Evolutionary conservation across 2,888 invertebrate species (phyloP), one percentile per base, ranked within the genome.

Genomic region (Danaus chrysippus): DNA sequence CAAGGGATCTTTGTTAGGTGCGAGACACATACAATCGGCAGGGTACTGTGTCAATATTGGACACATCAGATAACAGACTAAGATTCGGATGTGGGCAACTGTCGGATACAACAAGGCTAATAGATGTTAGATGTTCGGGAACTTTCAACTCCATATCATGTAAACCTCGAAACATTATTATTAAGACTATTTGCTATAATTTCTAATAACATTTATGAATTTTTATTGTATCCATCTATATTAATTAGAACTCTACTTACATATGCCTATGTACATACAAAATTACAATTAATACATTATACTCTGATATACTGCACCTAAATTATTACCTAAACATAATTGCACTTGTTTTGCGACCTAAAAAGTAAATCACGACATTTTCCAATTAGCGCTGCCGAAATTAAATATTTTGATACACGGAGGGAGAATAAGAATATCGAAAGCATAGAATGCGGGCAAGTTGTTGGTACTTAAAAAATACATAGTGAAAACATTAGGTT

Each of bases 401-500:
- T 70, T 68, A 67, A 76, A 77, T 71, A 75, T 73, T 69, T 72
- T 69, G 72, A 67, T 67, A 67, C 62, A 67, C 67, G 63, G 62
- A 57, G 67, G 65, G 65, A 67, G 62, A 65, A 63, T 67, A 67
- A 67, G 67, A 67, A 67, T 67, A 67, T 65, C 73, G 70, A 69
- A 64, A 67, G 67, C 62, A 55, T 64, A 69, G 74, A 78, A 78
- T 73, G 73, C 74, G 75, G 70, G 75, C 75, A 76, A 76, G 74
- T 76, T 77, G 73, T 72, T 66, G 76, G 79, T 78, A 82, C 83
- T 86, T 84, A 84, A 88, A 88, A 90, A 89, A 89, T 87, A 89
- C 86, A 87, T 85, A 86, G 87, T 86, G 82, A 85, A 87, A 87
- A 87, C 85, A 87, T 86, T 83, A 86, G 81, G 76, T 78, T 72